Evolutionary conservation across 2,113 vertebrate genomes (phyloP).

Genomic region (Tragelaphus scriptus): DNA sequence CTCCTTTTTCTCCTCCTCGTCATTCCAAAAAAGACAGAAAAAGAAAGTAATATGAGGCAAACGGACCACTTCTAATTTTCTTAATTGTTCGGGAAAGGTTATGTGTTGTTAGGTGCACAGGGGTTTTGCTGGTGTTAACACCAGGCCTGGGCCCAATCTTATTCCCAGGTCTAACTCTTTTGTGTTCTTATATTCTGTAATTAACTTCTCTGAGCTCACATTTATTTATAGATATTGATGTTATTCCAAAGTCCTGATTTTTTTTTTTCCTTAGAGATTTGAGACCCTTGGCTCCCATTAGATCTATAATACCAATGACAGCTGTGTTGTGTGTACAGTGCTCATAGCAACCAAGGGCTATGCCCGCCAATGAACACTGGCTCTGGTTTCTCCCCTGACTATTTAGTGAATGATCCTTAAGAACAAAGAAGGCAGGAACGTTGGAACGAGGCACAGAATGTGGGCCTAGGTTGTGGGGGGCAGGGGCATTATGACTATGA

Average conservation of each 20-base stretch:
- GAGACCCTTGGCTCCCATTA: background rate
- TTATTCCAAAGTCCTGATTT: slow-evolving; percentile 10
- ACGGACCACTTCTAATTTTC: background rate
- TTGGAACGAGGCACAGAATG: background rate
- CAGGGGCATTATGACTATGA: background rate
- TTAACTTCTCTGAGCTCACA: background rate
- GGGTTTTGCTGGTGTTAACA: background rate
- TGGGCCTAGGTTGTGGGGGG: background rate
- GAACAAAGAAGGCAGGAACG: slow-evolving; percentile 34
- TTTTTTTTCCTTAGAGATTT: background rate
- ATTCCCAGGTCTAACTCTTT: background rate
- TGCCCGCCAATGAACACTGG: background rate
- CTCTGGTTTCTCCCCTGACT: background rate
- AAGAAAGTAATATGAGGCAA: background rate
- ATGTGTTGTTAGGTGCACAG: background rate
- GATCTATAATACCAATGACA: slow-evolving; percentile 20
- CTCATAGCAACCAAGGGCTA: slow-evolving; percentile 53
- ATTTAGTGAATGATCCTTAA: background rate
- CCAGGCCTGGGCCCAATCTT: background rate
- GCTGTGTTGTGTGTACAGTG: slow-evolving; percentile 66
- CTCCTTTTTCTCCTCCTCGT: background rate
- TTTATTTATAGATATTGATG: slow-evolving; percentile 57
- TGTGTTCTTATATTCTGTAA: background rate
- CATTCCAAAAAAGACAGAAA: background rate
- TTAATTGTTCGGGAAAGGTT: rapidly evolving